These are phyloP conservation scores for Tamandua tetradactyla DNA, from an alignment of 2,797 vertebrate species.

Conservation along the genomic window DNA sequence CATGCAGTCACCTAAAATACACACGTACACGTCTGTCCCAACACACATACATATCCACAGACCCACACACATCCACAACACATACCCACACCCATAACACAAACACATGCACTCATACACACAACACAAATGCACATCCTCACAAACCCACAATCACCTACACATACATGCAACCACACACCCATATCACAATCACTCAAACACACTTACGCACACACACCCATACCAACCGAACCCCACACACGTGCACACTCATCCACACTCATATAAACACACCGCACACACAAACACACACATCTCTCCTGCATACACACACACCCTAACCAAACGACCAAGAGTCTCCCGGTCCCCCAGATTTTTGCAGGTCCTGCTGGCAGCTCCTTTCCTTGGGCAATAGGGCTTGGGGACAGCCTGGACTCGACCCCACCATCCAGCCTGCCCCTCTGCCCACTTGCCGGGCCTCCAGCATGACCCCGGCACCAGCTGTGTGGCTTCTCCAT, in stretches of 20 bases:
- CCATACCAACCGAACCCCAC: fast-evolving
- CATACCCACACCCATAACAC: neutral
- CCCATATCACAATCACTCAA: neutral
- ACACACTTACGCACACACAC: neutral
- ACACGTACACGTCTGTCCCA: too few relatives aligned
- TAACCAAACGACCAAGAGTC: neutral
- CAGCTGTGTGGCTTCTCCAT: fast-evolving
- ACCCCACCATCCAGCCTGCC: neutral
- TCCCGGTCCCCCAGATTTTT: neutral
- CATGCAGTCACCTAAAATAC: neutral
- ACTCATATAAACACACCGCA: neutral
- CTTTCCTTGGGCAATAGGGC: neutral
- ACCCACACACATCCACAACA: neutral
- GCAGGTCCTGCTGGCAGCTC: neutral
- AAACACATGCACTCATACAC: neutral
- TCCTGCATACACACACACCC: fast-evolving
- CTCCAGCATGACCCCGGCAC: fast-evolving
- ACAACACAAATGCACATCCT: fast-evolving
- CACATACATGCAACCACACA: neutral
- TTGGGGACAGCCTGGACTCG: neutral
- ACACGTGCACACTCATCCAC: too few relatives aligned
- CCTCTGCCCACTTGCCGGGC: neutral
- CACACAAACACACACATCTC: neutral
- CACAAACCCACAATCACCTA: too few relatives aligned
- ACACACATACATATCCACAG: too few relatives aligned